These are phyloP conservation scores for Pseudotriccus pelzelni DNA, from an alignment of 2,797 vertebrate genomes.

Conservation along the genomic window DNA sequence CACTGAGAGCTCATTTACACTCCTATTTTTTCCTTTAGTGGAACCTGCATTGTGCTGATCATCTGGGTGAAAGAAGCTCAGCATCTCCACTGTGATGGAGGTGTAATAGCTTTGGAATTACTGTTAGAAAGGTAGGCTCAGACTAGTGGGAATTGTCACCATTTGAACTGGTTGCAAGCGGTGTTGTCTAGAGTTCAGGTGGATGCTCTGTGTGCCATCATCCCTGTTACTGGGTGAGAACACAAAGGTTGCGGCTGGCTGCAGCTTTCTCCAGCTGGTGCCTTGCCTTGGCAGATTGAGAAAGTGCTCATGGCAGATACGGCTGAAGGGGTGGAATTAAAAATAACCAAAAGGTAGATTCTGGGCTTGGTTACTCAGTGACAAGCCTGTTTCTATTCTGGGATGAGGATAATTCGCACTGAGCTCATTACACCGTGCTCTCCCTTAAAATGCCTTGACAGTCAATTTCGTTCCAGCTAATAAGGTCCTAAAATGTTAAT, in stretches of 20 bases:
- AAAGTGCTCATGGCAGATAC: not conserved
- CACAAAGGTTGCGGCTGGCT: not conserved
- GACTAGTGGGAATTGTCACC: not conserved
- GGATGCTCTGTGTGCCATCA: not conserved
- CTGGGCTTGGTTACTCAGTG: constrained; percentile 20
- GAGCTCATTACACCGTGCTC: constrained; percentile 36
- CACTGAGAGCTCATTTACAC: not conserved
- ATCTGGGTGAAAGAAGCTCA: not conserved
- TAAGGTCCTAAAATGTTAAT: constrained; percentile 66
- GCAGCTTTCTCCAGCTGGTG: not conserved
- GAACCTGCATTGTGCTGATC: not conserved
- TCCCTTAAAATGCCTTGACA: constrained; percentile 52
- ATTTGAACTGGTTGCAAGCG: not conserved
- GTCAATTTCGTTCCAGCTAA: constrained; percentile 46
- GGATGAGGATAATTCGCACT: not conserved
- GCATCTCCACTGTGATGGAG: not conserved
- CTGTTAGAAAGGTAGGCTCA: not conserved
- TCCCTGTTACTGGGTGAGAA: not conserved
- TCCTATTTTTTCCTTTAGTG: not conserved
- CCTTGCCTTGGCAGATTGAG: not conserved
- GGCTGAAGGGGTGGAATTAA: not conserved
- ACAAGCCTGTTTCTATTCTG: constrained; percentile 31
- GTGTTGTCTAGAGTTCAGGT: not conserved
- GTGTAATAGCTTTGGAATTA: not conserved
- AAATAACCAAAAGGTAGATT: constrained; percentile 37